Evolutionary conservation across 2,888 invertebrate genomes (phyloP).

Genomic region (Sipunculus nudus): DNA sequence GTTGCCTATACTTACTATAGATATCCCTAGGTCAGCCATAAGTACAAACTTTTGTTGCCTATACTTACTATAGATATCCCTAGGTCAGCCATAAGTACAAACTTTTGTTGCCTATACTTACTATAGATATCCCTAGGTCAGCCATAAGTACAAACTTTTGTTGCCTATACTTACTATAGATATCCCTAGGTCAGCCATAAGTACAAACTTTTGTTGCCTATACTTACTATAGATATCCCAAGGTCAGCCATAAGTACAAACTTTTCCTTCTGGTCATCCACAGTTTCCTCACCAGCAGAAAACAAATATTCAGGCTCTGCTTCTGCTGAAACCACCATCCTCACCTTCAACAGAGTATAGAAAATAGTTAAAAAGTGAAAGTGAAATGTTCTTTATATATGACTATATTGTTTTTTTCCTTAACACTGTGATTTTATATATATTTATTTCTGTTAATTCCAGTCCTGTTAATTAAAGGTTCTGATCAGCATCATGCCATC

Average conservation of each 20-base stretch:
- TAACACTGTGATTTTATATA: too few species aligned
- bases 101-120: slow-evolving; percentile 48
- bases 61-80: slow-evolving; percentile 73
- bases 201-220: slow-evolving; percentile 67
- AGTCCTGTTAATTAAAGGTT: too few species aligned
- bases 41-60: slow-evolving; percentile 72
- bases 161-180: slow-evolving; percentile 62
- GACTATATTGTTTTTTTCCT: too few species aligned
- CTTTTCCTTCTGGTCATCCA: too few species aligned
- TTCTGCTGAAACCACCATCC: slow-evolving; percentile 85
- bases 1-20: slow-evolving; percentile 55
- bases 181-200: slow-evolving; percentile 96
- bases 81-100: slow-evolving; percentile 95
- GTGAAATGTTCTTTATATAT: too few species aligned
- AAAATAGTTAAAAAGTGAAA: too few species aligned
- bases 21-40: slow-evolving; percentile 95
- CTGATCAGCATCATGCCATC: too few species aligned
- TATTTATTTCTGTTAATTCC: too few species aligned
- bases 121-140: slow-evolving; percentile 81
- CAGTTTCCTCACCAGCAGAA: slow-evolving; percentile 53
- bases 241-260: slow-evolving; percentile 97
- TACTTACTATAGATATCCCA: slow-evolving; percentile 73
- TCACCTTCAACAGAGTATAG: slow-evolving; percentile 69
- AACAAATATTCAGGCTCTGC: slow-evolving; percentile 82
- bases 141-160: slow-evolving; percentile 92